Evolutionary conservation across 1,140 invertebrate species (phyloP).

Genomic region (Nylanderia fulva): DNA sequence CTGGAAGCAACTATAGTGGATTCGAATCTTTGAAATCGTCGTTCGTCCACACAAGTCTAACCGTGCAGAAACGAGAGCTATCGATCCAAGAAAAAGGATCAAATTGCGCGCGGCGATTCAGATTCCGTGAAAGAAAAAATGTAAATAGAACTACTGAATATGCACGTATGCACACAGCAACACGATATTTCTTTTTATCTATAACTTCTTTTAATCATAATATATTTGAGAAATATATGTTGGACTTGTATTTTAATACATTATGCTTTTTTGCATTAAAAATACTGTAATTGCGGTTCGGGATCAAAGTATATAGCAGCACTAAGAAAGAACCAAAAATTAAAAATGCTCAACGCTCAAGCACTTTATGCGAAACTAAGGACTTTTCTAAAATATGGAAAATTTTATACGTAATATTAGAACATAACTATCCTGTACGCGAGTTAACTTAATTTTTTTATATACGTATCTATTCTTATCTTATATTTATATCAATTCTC

Average conservation of each 20-base stretch:
- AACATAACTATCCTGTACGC: not conserved
- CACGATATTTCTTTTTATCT: too few relatives aligned
- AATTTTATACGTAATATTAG: conserved; percentile 25
- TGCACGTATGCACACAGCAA: not conserved
- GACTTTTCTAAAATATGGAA: not conserved
- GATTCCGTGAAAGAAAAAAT: not conserved
- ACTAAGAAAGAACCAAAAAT: not conserved
- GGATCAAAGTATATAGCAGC: too few relatives aligned
- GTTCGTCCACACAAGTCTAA: conserved; percentile 20
- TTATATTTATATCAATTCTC: not conserved
- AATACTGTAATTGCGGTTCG: not conserved
- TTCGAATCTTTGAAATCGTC: conserved; percentile 10
- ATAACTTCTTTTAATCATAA: not conserved
- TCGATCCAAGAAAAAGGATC: conserved; percentile 1
- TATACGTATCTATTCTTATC: not conserved
- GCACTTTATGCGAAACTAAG: not conserved
- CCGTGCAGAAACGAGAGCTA: conserved; percentile 36
- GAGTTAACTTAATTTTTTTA: conserved; percentile 11
- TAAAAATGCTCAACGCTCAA: not conserved
- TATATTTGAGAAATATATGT: not conserved
- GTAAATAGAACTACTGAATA: not conserved
- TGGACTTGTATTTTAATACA: not conserved
- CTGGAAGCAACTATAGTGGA: not conserved
- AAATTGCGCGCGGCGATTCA: conserved; percentile 7
- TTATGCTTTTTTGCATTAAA: not conserved